Evolutionary conservation across 1,140 invertebrate genomes (phyloP), one percentile per base, ranked within the genome.

Genomic region (Bombyx mandarina): DNA sequence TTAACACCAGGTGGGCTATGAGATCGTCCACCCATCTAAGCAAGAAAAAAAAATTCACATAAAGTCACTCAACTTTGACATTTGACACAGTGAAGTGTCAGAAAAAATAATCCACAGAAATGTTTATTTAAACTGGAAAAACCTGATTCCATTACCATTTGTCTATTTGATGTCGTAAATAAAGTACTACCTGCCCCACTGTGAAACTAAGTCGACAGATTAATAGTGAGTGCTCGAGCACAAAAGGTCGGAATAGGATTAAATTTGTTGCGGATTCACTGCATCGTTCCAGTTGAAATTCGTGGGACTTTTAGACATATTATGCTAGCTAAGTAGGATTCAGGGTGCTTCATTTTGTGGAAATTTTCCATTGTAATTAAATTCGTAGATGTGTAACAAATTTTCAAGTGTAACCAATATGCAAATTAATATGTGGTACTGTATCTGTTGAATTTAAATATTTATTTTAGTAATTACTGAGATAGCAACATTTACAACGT

Each of bases 201-300:
- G 12, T 49, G 48, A 49, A 49, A 49, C 48, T 18, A 49, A 49
- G 48, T 49, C 48, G 48, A 49, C 48, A 49, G 48, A 49, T 49
- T 49, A 49, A 49, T 18, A 49, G 48, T 49, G 48, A 49, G 48
- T 12, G 8, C 45, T 46, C 9, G 48, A 22, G 48, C 12, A 49
- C 48, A 49, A 49, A 49, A 49, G 48, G 48, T 49, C 48, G 48
- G 22, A 49, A 49, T 49, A 49, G 48, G 48, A 49, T 49, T 49
- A 49, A 49, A 49, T 49, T 49, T 22, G 48, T 49, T 49, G 48
- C 48, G 48, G 48, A 49, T 49, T 49, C 48, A 49, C n/a, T 18
- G 22, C 48, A 12, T n/a, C 10, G n/a, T 49, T 22, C 26, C 4
- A 35, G 48, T 49, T 9, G 48, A 49, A 22, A 18, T 49, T 49